A percentile compares a stretch with the other conserved stretches of the same genome.
These are phyloP conservation scores for Conops quadrifasciatus DNA, from an alignment of 2,888 invertebrate genomes.

Conservation along the genomic window DNA sequence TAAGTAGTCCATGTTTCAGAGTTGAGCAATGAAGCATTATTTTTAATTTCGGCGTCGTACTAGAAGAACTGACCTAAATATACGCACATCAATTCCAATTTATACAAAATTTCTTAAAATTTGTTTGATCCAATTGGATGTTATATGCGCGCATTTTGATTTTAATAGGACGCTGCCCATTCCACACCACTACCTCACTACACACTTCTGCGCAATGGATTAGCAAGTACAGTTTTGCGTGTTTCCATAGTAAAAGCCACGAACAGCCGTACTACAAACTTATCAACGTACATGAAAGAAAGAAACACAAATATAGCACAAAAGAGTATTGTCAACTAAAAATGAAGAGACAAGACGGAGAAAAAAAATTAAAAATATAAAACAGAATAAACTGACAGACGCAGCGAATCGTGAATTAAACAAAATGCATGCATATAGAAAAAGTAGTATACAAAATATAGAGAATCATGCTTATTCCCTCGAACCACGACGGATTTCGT, in stretches of 20 bases:
- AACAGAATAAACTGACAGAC: neutral
- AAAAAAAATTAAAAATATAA: slow-evolving; percentile 2
- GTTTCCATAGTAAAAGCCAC: slow-evolving; percentile 28
- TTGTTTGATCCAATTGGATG: too few species aligned
- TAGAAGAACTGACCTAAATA: too few species aligned
- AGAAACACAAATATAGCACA: neutral
- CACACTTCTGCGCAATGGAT: slow-evolving; percentile 33
- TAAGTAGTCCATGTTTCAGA: too few species aligned
- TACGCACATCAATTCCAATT: too few species aligned
- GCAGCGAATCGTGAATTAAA: neutral
- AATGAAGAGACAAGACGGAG: slow-evolving; percentile 11
- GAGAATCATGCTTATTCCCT: neutral
- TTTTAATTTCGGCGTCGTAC: too few species aligned
- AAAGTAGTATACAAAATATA: neutral
- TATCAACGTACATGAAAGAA: slow-evolving; percentile 14
- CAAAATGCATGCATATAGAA: neutral
- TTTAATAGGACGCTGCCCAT: neutral
- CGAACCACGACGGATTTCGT: neutral
- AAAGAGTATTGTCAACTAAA: slow-evolving; percentile 24
- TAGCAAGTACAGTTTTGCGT: slow-evolving; percentile 43
- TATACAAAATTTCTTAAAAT: too few species aligned
- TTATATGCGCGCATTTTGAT: too few species aligned
- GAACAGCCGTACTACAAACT: slow-evolving; percentile 26
- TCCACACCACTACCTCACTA: neutral
- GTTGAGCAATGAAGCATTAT: too few species aligned